Evolutionary conservation across 30 jellyfish, hydroid and myxozoan genomes (phyloP).

Genomic region (Rhopilema esculentum): DNA sequence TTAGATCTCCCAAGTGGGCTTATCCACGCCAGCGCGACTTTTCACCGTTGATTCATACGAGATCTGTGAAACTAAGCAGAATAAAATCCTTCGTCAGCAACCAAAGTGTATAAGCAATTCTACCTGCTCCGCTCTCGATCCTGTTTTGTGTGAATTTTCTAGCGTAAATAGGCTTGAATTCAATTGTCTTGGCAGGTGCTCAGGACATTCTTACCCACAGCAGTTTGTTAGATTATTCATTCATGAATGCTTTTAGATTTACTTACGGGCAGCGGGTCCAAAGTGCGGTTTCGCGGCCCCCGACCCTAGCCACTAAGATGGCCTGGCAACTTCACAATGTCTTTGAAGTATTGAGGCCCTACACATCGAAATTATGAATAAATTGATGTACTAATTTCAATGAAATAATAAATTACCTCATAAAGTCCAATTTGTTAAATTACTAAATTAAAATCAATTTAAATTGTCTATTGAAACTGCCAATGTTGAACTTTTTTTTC

Average conservation of each 20-base stretch:
- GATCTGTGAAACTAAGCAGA: background rate
- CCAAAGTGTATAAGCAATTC: background rate
- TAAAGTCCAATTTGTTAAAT: too few species aligned
- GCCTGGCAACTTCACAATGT: too few species aligned
- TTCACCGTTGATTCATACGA: too few species aligned
- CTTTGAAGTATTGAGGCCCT: too few species aligned
- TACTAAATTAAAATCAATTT: too few species aligned
- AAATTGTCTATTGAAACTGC: too few species aligned
- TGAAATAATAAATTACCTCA: too few species aligned
- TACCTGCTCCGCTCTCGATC: constrained; percentile 18
- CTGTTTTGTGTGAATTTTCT: background rate
- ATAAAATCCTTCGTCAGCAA: background rate
- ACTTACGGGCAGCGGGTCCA: background rate
- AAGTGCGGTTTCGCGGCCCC: background rate
- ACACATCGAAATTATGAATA: too few species aligned
- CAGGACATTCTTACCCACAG: constrained; percentile 11
- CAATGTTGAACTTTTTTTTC: too few species aligned
- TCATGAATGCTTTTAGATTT: background rate
- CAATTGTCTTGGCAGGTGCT: constrained; percentile 56
- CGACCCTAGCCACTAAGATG: background rate
- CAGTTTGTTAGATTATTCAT: background rate
- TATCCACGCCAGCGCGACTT: background rate
- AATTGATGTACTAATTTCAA: too few species aligned
- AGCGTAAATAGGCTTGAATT: constrained; percentile 11
- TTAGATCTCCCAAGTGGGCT: background rate